phyloP scores from a whole-genome alignment of 2,888 invertebrate species.

The Trachelus iudaicus region DNA sequence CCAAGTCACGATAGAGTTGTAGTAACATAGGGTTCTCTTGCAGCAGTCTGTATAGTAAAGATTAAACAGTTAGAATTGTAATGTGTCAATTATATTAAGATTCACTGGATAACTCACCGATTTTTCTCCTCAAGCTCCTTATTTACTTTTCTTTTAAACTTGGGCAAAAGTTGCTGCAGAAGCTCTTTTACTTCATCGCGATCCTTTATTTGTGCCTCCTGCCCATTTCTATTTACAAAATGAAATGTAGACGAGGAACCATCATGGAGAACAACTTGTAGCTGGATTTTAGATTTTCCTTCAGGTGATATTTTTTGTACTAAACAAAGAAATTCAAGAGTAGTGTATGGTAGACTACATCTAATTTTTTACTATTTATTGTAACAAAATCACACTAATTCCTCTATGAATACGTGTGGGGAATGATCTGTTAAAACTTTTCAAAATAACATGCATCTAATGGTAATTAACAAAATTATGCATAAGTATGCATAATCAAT shows the following conservation, averaged over 20 bases:
- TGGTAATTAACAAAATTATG: neutral
- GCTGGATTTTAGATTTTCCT: conserved; percentile 97
- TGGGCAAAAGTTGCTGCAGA: conserved; percentile 89
- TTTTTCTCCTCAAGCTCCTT: conserved; percentile 92
- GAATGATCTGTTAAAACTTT: neutral
- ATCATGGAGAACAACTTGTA: conserved; percentile 95
- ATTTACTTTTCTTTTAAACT: conserved; percentile 92
- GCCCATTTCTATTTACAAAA: conserved; percentile 89
- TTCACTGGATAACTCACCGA: conserved; percentile 63
- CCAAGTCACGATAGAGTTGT: conserved; percentile 96
- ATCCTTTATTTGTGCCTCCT: conserved; percentile 86
- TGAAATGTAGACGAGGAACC: conserved; percentile 97
- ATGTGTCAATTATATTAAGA: neutral
- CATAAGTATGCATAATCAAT: neutral
- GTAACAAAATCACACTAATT: neutral
- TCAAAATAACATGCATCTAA: neutral
- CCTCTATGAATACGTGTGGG: neutral
- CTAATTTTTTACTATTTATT: conserved; percentile 8
- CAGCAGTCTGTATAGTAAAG: conserved; percentile 73
- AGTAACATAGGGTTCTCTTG: conserved; percentile 90
- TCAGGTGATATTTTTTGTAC: conserved; percentile 97
- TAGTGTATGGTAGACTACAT: neutral
- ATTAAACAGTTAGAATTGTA: conserved; percentile 4
- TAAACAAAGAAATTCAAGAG: conserved; percentile 61
- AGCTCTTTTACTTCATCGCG: conserved; percentile 94